Percentiles rank a stretch among this genome's conserved stretches.
phyloP scores from a whole-genome alignment of 2,797 vertebrate species.

The Macropus fuliginosus region DNA sequence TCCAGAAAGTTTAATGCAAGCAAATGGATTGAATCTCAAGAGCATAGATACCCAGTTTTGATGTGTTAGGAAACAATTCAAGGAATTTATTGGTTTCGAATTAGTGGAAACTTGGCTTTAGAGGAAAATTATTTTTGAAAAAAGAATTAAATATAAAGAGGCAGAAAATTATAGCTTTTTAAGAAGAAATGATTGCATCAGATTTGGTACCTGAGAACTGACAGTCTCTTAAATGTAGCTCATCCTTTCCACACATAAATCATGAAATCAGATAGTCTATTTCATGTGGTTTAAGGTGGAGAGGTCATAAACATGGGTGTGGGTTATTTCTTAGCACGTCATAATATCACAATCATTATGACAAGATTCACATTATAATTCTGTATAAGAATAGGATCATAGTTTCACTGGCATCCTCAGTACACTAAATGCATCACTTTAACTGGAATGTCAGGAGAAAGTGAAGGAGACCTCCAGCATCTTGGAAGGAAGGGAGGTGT shows the following conservation, averaged over 20 bases:
- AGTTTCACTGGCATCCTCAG: too few species aligned
- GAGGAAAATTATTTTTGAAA: conserved; percentile 12
- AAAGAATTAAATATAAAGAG: neutral
- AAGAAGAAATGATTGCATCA: neutral
- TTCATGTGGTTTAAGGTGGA: neutral
- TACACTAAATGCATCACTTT: too few species aligned
- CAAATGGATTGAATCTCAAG: neutral
- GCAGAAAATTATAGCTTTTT: neutral
- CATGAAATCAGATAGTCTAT: neutral
- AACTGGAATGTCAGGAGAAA: neutral
- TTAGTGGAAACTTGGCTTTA: conserved; percentile 23
- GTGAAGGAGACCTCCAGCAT: neutral
- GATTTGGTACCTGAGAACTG: neutral
- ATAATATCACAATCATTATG: too few species aligned
- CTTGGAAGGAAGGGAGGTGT: neutral
- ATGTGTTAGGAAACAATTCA: conserved; percentile 19
- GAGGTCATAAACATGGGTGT: neutral
- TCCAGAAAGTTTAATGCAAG: conserved; percentile 3
- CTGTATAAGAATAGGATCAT: too few species aligned
- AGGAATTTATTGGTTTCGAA: conserved; percentile 17
- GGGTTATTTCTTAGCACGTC: neutral
- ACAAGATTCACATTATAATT: too few species aligned
- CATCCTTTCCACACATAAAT: neutral
- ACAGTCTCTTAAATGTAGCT: too few species aligned
- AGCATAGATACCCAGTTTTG: neutral